phyloP scores from a whole-genome alignment of 1,140 invertebrate species.

The Manduca sexta region DNA sequence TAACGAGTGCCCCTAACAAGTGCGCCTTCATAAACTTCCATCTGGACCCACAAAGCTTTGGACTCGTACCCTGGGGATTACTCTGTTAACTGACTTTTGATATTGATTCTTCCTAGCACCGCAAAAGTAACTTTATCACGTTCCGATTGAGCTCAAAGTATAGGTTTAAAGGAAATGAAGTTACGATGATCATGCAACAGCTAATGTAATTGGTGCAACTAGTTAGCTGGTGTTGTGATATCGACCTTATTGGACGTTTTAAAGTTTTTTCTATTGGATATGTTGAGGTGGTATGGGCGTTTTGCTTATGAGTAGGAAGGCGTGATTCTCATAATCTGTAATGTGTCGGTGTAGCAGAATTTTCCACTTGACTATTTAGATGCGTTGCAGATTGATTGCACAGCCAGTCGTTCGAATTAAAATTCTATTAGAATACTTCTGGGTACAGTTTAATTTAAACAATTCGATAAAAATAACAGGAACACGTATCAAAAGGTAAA shows the following conservation, averaged over 20 bases:
- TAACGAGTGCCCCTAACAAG: slow-evolving; percentile 64
- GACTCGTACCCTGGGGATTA: slow-evolving; percentile 46
- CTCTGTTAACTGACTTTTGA: slow-evolving; percentile 45
- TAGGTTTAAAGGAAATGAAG: background rate
- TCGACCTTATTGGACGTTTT: background rate
- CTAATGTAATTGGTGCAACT: background rate
- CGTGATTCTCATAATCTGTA: slow-evolving; percentile 67
- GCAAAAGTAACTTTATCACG: slow-evolving; percentile 11
- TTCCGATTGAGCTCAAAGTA: slow-evolving; percentile 14
- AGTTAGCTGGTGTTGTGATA: background rate
- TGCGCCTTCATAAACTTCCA: slow-evolving; percentile 60
- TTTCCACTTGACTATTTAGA: slow-evolving; percentile 58
- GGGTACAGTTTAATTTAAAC: too few relatives aligned
- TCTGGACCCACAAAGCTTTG: slow-evolving; percentile 57
- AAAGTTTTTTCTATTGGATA: background rate
- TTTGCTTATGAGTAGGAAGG: slow-evolving; percentile 25
- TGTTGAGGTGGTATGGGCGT: slow-evolving; percentile 3
- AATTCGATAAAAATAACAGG: too few relatives aligned
- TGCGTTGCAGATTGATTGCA: slow-evolving; percentile 9
- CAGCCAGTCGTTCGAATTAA: too few relatives aligned
- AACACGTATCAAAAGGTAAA: too few relatives aligned
- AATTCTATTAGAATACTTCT: too few relatives aligned
- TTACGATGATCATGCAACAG: background rate
- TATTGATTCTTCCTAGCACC: slow-evolving; percentile 26
- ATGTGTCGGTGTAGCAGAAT: slow-evolving; percentile 49